Conservation (phyloP, 30 jellyfish, hydroid and myxozoan species). For the Sanderia malayensis region DNA sequence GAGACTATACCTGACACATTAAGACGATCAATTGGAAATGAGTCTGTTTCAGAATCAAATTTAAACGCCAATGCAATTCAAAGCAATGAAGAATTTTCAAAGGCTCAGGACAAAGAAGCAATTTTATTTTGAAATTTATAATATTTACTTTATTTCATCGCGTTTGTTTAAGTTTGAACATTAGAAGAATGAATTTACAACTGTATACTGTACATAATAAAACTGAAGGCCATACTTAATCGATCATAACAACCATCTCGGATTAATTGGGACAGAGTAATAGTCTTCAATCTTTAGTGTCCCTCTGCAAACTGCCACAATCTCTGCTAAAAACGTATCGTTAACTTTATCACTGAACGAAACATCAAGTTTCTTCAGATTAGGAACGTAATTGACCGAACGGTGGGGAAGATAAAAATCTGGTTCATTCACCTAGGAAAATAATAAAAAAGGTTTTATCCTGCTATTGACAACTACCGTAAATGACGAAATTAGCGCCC, state of each 20-base stretch:
- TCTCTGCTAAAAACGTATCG: slow-evolving; percentile 69
- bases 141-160: too few species aligned
- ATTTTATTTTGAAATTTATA: neutral
- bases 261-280: slow-evolving; percentile 65
- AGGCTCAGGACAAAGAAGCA: neutral
- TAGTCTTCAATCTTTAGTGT: slow-evolving; percentile 64
- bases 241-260: slow-evolving; percentile 45
- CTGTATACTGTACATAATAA: too few species aligned
- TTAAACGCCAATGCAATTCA: neutral
- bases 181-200: too few species aligned
- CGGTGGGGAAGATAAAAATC: slow-evolving; percentile 75
- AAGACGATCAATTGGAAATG: slow-evolving; percentile 13
- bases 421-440: slow-evolving; percentile 41
- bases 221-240: too few species aligned
- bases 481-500: too few species aligned
- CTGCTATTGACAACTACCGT: too few species aligned
- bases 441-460: too few species aligned
- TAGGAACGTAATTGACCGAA: slow-evolving; percentile 65
- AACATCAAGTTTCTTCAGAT: slow-evolving; percentile 39
- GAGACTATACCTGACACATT: slow-evolving; percentile 19
- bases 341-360: slow-evolving; percentile 77
- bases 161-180: too few species aligned
- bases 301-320: slow-evolving; percentile 84
- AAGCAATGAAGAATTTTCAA: neutral
- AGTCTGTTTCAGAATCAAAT: neutral